phyloP scores from a whole-genome alignment of 2,797 vertebrate genomes.

The Anas capensis region DNA sequence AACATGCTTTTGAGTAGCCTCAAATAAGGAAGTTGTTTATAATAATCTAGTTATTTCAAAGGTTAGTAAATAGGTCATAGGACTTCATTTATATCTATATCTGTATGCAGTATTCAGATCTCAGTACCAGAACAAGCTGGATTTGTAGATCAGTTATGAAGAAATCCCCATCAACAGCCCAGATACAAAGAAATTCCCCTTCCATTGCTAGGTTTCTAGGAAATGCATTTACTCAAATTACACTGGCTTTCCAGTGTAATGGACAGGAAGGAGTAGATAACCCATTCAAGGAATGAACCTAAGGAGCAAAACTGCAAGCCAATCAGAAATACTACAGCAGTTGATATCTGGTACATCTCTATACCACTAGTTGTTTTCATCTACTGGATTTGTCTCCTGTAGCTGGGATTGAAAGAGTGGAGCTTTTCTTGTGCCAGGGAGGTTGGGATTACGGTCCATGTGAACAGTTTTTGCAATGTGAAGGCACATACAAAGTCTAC shows the following conservation, averaged over 20 bases:
- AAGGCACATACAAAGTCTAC: not conserved
- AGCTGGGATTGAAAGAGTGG: not conserved
- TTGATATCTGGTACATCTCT: not conserved
- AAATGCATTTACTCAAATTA: not conserved
- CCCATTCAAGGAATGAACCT: not conserved
- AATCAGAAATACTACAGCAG: not conserved
- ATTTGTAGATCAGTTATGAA: not conserved
- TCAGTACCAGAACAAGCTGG: not conserved
- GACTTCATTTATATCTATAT: no score
- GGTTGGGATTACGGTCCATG: not conserved
- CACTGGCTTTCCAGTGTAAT: not conserved
- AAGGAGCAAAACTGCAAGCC: not conserved
- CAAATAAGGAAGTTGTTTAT: not conserved
- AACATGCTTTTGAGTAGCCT: not conserved
- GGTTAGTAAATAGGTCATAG: not conserved
- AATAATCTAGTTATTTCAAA: not conserved
- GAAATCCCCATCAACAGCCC: not conserved
- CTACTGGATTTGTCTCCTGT: not conserved
- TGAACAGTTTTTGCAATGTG: not conserved
- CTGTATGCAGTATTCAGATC: not conserved
- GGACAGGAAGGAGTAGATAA: not conserved
- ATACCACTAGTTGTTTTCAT: not conserved
- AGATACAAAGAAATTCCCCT: not conserved
- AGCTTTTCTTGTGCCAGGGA: not conserved
- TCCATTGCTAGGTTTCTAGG: not conserved